Base-by-base conservation (phyloP, 2,888 invertebrate genomes). In the Blera fallax region DNA sequence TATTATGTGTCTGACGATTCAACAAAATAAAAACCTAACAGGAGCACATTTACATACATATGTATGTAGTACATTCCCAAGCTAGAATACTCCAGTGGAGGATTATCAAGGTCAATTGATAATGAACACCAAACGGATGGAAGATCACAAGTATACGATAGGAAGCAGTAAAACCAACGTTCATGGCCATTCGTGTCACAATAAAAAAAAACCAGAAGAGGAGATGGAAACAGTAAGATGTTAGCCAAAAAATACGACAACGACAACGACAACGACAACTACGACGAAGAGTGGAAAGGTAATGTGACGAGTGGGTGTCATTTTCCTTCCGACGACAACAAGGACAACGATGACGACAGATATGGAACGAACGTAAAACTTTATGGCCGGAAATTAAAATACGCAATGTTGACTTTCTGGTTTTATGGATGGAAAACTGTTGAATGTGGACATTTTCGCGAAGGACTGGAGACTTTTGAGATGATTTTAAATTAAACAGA, bases 371-470 rank as follows among this genome's bases (percentile, higher is more conserved):
- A 40, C 62, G 29, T 62, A 45, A 62, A 62, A 45, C 43, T 62
- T 62, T 62, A 62, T 29, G 43, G 43, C 6, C 62, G 62, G 62
- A 62, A 62, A 62, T 62, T 62, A 62, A 62, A 62, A 62, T 62
- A 45, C 62, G 62, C 62, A 43, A 29, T 62, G 62, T 62, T 62
- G 62, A 62, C 62, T 62, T 62, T 29, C 62, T 24, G 40, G 62
- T 62, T 62, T 62, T 62, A 62, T 62, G 45, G 62, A 11, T 45
- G 60, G 62, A 62, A 62, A 62, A 45, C 62, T 62, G 62, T 62
- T 62, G 62, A 62, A 62, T 62, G 43, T 24, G 27, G 40, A 16
- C 60, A 24, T 24, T 43, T 24, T 7, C n/a, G 24, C 11, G 16
- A 7, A 40, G 21, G n/a, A n/a, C 0, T 4, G 21, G 18, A 8